A percentile compares a stretch with the other conserved stretches of the same genome.
Evolutionary conservation across 1,140 invertebrate species (phyloP).

Genomic region (Nomia melanderi): DNA sequence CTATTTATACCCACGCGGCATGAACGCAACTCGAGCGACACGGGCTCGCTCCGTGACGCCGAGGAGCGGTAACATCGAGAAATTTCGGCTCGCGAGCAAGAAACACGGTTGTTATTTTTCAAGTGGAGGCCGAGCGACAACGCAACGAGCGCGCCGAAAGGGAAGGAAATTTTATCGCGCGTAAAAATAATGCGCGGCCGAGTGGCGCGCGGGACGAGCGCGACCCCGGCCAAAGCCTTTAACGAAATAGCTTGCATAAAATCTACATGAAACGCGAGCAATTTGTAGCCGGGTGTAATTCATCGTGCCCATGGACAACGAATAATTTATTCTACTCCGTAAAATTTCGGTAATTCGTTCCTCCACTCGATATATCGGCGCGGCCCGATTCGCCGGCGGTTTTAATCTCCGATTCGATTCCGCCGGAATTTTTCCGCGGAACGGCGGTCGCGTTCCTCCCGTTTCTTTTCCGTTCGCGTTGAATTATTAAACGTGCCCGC

Average conservation of each 20-base stretch:
- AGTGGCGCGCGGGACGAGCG: slow-evolving; percentile 25
- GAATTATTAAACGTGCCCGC: no score
- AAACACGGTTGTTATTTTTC: neutral
- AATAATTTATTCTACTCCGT: slow-evolving; percentile 31
- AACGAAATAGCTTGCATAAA: slow-evolving; percentile 51
- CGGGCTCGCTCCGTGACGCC: no score
- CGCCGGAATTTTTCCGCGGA: neutral
- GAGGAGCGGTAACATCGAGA: neutral
- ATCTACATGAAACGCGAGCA: slow-evolving; percentile 33
- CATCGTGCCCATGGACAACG: slow-evolving; percentile 11
- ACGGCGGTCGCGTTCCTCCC: no score
- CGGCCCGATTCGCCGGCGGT: neutral
- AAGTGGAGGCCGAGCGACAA: neutral
- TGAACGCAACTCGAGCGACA: no score
- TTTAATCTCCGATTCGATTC: slow-evolving; percentile 13
- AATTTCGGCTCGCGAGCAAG: neutral
- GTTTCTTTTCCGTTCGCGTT: no score
- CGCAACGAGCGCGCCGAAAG: neutral
- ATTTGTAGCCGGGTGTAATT: slow-evolving; percentile 42
- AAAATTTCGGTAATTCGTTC: neutral
- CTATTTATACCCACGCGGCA: no score
- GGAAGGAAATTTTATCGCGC: slow-evolving; percentile 1
- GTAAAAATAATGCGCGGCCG: slow-evolving; percentile 22
- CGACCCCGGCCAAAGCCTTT: slow-evolving; percentile 23
- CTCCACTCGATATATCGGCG: neutral